Conservation (phyloP, 2,797 vertebrate species). For the Bradypodion ventrale region DNA sequence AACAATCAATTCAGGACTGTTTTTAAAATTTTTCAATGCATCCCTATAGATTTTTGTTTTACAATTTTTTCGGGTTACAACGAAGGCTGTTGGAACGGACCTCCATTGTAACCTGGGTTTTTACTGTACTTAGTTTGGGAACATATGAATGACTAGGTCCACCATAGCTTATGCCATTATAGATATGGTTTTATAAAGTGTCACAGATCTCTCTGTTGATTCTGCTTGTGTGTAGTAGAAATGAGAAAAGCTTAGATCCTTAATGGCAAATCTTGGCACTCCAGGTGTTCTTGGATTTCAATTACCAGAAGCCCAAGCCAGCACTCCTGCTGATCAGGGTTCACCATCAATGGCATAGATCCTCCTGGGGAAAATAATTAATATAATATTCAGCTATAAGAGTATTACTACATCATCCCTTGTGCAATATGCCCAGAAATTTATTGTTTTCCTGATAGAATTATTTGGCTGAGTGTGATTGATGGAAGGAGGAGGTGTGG, state of each 20-base stretch:
- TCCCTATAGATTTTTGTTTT: no score
- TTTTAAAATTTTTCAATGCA: no score
- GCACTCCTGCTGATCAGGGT: no score
- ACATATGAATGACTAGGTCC: background rate
- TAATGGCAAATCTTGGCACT: no score
- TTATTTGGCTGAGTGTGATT: background rate
- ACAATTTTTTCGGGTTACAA: no score
- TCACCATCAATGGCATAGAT: no score
- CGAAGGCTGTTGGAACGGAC: no score
- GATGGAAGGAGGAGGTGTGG: background rate
- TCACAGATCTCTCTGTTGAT: background rate
- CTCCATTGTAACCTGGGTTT: no score
- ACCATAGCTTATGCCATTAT: background rate
- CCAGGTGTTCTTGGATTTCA: no score
- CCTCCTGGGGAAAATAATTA: background rate
- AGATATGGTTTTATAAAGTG: background rate
- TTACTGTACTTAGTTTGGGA: no score
- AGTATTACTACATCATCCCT: background rate
- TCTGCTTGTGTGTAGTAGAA: background rate
- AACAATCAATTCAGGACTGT: no score
- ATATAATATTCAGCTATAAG: background rate
- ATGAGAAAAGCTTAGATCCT: background rate
- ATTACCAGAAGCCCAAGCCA: no score
- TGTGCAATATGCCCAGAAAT: background rate
- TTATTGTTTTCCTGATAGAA: background rate